Base-by-base conservation (phyloP, 2,113 vertebrate genomes). In the Misgurnus mizolepis region DNA sequence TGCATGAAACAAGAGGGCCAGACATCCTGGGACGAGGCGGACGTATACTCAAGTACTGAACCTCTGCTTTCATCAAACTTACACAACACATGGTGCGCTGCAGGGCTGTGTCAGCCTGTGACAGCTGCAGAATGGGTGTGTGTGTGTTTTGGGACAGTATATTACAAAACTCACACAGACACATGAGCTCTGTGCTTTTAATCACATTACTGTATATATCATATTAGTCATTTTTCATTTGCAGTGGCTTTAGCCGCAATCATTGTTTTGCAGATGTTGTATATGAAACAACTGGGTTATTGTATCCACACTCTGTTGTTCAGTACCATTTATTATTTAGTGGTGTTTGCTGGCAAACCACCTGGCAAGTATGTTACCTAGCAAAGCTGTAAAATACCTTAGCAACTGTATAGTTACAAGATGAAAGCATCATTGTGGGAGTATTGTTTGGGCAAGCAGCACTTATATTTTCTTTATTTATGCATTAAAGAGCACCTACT, bases 41-140 rank as follows among this genome's bases (percentile, higher is more conserved):
- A 67, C 56, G 22, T 67, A 47, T 11, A 22, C 69, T 79, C 80
- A 18, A 64, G 64, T 82, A 80, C 83, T 84, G 76, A 71, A 77
- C 77, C 70, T 68, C 83, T 85, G 80, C 83, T 79, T 77, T 79
- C 76, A 82, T 73, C 80, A 58, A 27, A 62, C 41, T 39, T 68
- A 79, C 70, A 72, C 62, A 82, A 82, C 83, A 85, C 83, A 85
- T 79, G 80, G 80, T 82, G 76, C 69, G 53, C 80, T 82, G 76
- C 83, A 85, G 76, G 83, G 76, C 78, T 80, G 53, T 80, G 66
- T 74, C 76, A 85, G 66, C 71, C 43, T 43, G 83, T 85, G 76
- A 67, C 50, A 66, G 71, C 72, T 73, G 65, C 64, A 62, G 75
- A 80, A 80, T 50, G 67, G 58, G 43, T 71, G 79, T 78, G 67